Evolutionary conservation across 2,113 vertebrate genomes (phyloP).

Genomic region (Paedocypris sp.): DNA sequence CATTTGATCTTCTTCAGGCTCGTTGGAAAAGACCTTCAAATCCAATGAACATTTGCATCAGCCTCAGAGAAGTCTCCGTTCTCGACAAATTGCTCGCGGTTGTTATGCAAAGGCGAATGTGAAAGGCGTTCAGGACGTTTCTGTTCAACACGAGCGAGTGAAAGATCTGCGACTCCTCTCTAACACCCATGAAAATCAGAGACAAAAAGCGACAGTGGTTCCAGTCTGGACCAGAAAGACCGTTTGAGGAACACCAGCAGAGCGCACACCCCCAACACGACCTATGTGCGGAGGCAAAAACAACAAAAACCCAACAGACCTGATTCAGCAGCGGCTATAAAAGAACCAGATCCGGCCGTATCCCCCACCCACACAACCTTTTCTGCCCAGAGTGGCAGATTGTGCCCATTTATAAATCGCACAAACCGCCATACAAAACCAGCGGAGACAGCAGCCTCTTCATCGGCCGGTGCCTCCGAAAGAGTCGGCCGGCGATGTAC

Average conservation of each 20-base stretch:
- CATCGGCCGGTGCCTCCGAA: conserved; percentile 28
- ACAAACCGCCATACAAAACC: too few species aligned
- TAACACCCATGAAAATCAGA: conserved; percentile 44
- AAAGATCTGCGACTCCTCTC: conserved; percentile 34
- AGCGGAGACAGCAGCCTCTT: conserved; percentile 36
- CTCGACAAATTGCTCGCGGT: conserved; percentile 31
- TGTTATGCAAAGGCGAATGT: conserved; percentile 35
- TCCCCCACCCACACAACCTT: conserved; percentile 15
- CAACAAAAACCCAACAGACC: conserved; percentile 39
- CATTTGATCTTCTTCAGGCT: too few species aligned
- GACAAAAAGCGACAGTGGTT: conserved; percentile 36
- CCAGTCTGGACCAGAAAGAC: conserved; percentile 31
- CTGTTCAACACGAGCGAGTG: conserved; percentile 23
- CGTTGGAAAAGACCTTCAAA: too few species aligned
- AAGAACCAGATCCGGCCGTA: conserved; percentile 42
- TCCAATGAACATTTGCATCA: too few species aligned
- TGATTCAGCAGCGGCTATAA: conserved; percentile 34
- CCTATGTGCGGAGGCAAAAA: conserved; percentile 38
- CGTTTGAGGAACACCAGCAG: conserved; percentile 35
- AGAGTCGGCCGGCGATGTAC: conserved; percentile 43
- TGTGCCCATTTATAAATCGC: conserved; percentile 37
- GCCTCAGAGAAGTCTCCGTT: too few species aligned
- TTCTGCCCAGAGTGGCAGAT: conserved; percentile 34
- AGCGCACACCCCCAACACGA: conserved; percentile 29
- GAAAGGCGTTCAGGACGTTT: conserved; percentile 10